phyloP scores from a whole-genome alignment of 1,140 invertebrate species.

The Drosophila subobscura region DNA sequence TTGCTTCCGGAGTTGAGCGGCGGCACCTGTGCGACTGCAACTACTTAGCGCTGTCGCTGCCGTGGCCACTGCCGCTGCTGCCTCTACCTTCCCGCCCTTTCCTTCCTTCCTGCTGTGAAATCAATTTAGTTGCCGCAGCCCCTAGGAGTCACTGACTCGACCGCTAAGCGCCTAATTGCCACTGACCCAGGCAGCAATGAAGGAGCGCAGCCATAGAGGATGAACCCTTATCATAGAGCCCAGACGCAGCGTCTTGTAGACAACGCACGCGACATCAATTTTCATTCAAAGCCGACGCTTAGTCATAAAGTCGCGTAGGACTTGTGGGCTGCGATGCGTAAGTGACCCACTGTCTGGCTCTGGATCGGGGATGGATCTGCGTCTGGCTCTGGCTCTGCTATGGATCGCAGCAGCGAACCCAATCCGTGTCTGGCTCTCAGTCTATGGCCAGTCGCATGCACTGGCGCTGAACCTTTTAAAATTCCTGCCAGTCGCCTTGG shows the following conservation, averaged over 20 bases:
- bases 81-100: too few species aligned
- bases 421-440: slow-evolving; percentile 26
- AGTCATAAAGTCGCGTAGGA: slow-evolving; percentile 70
- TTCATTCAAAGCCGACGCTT: slow-evolving; percentile 58
- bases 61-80: background rate
- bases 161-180: slow-evolving; percentile 69
- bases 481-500: slow-evolving; percentile 74
- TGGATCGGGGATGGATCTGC: slow-evolving; percentile 8
- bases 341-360: slow-evolving; percentile 68
- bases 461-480: slow-evolving; percentile 82
- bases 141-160: slow-evolving; percentile 60
- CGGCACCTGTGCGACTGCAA: slow-evolving; percentile 57
- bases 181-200: slow-evolving; percentile 22
- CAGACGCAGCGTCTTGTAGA: slow-evolving; percentile 51
- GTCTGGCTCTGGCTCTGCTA: slow-evolving; percentile 14
- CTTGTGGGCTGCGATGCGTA: slow-evolving; percentile 64
- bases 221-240: slow-evolving; percentile 64
- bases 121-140: slow-evolving; percentile 69
- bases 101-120: slow-evolving; percentile 70
- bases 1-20: slow-evolving; percentile 68
- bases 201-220: slow-evolving; percentile 12
- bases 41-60: slow-evolving; percentile 41
- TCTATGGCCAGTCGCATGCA: slow-evolving; percentile 9
- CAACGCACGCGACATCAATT: slow-evolving; percentile 79
- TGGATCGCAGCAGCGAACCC: slow-evolving; percentile 1